Evolutionary conservation across 2,797 vertebrate species (phyloP).

Genomic region (Nasua narica): DNA sequence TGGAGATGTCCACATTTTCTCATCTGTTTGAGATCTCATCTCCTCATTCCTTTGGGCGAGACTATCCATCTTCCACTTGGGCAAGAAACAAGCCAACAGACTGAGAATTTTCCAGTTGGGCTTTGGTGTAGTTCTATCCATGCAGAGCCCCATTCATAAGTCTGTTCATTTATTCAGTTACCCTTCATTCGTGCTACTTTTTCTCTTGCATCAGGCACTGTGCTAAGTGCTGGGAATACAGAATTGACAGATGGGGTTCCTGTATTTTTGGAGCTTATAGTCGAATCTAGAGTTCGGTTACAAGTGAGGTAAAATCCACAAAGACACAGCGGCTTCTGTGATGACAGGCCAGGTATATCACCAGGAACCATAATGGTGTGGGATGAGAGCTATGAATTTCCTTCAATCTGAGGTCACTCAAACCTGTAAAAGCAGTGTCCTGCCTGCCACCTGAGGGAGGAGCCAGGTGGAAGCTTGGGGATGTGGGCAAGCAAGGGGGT

Average conservation of each 20-base stretch:
- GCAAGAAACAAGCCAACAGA: background rate
- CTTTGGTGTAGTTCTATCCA: background rate
- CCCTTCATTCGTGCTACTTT: background rate
- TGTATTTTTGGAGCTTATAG: background rate
- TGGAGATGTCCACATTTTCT: background rate
- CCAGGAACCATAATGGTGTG: background rate
- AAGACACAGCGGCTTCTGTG: background rate
- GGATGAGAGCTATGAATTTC: background rate
- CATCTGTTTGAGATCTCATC: background rate
- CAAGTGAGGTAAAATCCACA: background rate
- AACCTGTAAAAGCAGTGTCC: background rate
- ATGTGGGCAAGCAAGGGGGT: rapidly evolving
- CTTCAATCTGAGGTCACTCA: background rate
- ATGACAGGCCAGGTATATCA: background rate
- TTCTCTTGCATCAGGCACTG: background rate
- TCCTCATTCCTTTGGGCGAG: background rate
- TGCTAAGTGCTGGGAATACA: background rate
- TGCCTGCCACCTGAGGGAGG: background rate
- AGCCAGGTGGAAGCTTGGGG: background rate
- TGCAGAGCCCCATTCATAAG: background rate
- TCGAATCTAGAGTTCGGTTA: background rate
- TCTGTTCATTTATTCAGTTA: background rate
- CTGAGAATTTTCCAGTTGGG: background rate
- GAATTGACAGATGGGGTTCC: background rate
- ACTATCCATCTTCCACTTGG: background rate